Base-by-base conservation (phyloP, 2,113 vertebrate genomes). In the Oryzias melastigma region DNA sequence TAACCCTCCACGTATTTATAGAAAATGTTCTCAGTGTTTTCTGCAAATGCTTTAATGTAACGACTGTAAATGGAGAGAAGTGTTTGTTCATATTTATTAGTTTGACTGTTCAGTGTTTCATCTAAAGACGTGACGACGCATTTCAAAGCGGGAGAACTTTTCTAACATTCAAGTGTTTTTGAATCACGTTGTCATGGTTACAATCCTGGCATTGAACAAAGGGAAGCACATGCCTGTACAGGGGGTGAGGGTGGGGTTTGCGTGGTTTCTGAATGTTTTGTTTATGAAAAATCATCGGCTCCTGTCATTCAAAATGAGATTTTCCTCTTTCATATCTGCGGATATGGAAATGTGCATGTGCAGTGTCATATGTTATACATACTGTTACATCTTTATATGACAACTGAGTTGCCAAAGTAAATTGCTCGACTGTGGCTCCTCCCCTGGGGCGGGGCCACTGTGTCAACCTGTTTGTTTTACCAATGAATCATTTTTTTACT, bases 11-110 rank as follows among this genome's bases (percentile, higher is more conserved):
- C 53, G 61, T 41, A 58, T 76, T 68, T 74, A 62, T 63, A 62
- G 17, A 25, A 74, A 43, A 35, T 56, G 71, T 73, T 52, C 69
- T 79, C 55, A 52, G 1, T 49, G 6, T 63, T 43, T 48, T 48
- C 53, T 68, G 15, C 42, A 20, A 17, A 27, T 10, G 29, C 35
- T 65, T 65, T 53, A 13, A 65, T 61, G 59, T 19, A 16, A 42
- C 40, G 22, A 17, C 25, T 14, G 58, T 40, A 44, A 29, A 19
- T 40, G 12, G 7, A 65, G 66, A 68, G 56, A 15, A 20, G 48
- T 52, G 17, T 72, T 16, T 89, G 88, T 90, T 88, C 85, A 25
- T 89, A 88, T 90, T 88, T 91, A 85, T 86, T 71, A 60, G 60
- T 81, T 81, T 65, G 43, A 19, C 62, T 58, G 66, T 68, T 50